Evolutionary conservation across 2,888 invertebrate species (phyloP).

Genomic region (Eledone cirrhosa): DNA sequence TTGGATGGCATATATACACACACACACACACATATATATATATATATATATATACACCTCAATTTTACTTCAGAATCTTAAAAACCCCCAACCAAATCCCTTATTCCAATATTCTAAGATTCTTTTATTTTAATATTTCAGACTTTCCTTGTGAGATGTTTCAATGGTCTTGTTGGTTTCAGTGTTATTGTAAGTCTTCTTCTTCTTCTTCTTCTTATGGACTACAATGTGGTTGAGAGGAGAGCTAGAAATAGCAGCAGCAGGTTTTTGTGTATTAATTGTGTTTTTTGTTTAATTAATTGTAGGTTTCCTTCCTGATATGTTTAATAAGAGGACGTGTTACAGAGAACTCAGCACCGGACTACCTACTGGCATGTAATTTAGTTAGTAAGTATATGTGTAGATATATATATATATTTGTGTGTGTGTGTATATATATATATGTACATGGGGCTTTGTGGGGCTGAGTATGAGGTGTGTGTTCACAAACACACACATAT

Average conservation of each 20-base stretch:
- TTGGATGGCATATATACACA: no score
- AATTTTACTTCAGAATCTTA: no score
- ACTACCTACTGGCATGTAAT: slow-evolving; percentile 53
- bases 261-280: not conserved
- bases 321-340: slow-evolving; percentile 49
- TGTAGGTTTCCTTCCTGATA: slow-evolving; percentile 52
- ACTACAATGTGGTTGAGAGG: no score
- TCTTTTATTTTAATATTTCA: not conserved
- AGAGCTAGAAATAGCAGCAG: no score
- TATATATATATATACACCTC: no score
- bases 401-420: not conserved
- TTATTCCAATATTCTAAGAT: not conserved
- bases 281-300: slow-evolving; percentile 1
- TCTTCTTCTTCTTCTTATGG: not conserved
- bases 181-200: not conserved
- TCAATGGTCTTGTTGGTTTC: slow-evolving; percentile 14
- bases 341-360: slow-evolving; percentile 36
- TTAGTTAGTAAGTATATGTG: slow-evolving; percentile 51
- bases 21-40: no score
- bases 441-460: not conserved
- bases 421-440: no score
- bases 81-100: not conserved
- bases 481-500: not conserved
- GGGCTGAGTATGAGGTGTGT: no score
- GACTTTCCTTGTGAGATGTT: not conserved